Conservation (phyloP, 2,113 vertebrate species). For the Asarcornis scutulata region DNA sequence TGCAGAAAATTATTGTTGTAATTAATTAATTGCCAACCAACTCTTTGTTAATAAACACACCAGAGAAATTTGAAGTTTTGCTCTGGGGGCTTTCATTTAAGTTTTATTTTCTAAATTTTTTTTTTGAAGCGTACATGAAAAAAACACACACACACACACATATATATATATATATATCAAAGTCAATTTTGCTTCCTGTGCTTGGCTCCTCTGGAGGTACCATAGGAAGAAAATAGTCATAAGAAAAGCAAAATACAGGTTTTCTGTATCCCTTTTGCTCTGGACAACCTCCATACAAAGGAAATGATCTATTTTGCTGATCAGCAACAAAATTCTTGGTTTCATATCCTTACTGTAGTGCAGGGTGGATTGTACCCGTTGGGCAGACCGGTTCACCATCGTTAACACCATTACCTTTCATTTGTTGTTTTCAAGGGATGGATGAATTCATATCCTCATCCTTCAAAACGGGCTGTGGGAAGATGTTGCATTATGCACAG, state of each 20-base stretch:
- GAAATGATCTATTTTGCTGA: background rate
- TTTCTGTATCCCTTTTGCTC: background rate
- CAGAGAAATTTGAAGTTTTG: background rate
- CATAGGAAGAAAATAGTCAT: background rate
- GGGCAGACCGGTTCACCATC: background rate
- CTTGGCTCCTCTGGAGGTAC: fast-evolving
- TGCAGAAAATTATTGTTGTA: conserved; percentile 5
- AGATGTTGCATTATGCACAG: background rate
- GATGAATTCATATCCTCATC: background rate
- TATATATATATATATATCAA: background rate
- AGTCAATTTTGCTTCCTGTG: background rate
- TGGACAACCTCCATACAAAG: background rate
- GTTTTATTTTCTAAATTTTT: background rate
- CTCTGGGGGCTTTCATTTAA: background rate
- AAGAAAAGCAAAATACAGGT: background rate
- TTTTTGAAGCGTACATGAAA: background rate
- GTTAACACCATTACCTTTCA: background rate
- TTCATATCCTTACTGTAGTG: background rate
- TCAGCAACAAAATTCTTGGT: background rate
- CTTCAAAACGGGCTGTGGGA: background rate
- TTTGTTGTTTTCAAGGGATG: background rate
- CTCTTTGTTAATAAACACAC: background rate
- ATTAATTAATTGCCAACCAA: conserved; percentile 48
- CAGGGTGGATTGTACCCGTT: background rate
- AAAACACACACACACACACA: background rate